Conservation (phyloP, 2,888 invertebrate genomes). For the Galerucella pusilla region DNA sequence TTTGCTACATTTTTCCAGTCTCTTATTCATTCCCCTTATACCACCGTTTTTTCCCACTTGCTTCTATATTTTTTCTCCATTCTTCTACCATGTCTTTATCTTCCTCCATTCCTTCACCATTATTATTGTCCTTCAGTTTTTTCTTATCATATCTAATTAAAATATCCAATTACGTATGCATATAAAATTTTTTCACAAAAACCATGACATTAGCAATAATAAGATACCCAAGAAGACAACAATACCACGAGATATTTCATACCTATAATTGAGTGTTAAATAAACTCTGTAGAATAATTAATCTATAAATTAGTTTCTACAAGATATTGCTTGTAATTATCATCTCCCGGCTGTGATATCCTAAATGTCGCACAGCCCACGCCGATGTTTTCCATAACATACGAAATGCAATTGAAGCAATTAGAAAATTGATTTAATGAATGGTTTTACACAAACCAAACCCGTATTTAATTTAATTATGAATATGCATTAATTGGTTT, state of each 20-base stretch:
- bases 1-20: too few relatives aligned
- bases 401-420: slow-evolving; percentile 17
- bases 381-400: not conserved
- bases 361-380: slow-evolving; percentile 19
- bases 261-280: slow-evolving; percentile 35
- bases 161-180: not conserved
- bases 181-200: slow-evolving; percentile 11
- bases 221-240: slow-evolving; percentile 16
- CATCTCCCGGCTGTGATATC: slow-evolving; percentile 9
- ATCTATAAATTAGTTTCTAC: slow-evolving; percentile 31
- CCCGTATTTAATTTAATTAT: slow-evolving; percentile 28
- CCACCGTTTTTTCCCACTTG: too few relatives aligned
- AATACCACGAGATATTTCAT: slow-evolving; percentile 27
- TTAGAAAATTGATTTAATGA: slow-evolving; percentile 34
- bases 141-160: not conserved
- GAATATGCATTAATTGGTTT: slow-evolving; percentile 32
- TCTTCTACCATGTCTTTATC: too few relatives aligned
- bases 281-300: slow-evolving; percentile 35
- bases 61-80: too few relatives aligned
- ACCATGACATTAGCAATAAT: slow-evolving; percentile 30
- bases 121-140: not conserved
- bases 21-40: too few relatives aligned
- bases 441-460: not conserved
- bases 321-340: slow-evolving; percentile 30
- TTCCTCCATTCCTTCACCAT: too few relatives aligned